phyloP scores from a whole-genome alignment of 2,797 vertebrate species.

The Centropyge bicolor region DNA sequence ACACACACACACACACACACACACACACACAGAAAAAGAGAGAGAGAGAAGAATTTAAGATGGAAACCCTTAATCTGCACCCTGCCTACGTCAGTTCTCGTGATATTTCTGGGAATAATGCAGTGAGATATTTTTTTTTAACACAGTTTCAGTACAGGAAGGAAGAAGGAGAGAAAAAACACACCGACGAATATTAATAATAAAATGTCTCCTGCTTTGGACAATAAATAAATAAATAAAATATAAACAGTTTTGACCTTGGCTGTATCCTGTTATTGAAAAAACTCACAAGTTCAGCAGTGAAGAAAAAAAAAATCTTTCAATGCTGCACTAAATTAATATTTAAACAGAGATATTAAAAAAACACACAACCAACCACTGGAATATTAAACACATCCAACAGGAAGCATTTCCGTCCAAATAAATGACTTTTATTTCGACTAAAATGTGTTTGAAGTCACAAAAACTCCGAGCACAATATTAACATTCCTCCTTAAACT shows the following conservation, averaged over 20 bases:
- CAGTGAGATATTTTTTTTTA: conserved; percentile 42
- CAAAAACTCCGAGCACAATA: conserved; percentile 66
- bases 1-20: conserved; percentile 32
- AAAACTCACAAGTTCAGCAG: conserved; percentile 58
- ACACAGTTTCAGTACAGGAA: conserved; percentile 50
- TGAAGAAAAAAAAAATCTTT: not conserved
- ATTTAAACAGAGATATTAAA: conserved; percentile 37
- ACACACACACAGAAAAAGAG: conserved; percentile 42
- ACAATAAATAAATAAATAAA: conserved; percentile 47
- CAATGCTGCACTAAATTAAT: conserved; percentile 47
- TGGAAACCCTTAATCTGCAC: conserved; percentile 78
- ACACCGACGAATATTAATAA: conserved; percentile 40
- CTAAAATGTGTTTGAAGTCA: conserved; percentile 54
- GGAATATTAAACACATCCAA: conserved; percentile 16
- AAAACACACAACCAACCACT: conserved; percentile 36
- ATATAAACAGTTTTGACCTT: conserved; percentile 73
- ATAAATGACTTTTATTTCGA: conserved; percentile 48
- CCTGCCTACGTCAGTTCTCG: conserved; percentile 73
- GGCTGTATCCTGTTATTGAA: conserved; percentile 75
- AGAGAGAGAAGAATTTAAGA: conserved; percentile 70
- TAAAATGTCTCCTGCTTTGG: conserved; percentile 47
- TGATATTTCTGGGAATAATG: conserved; percentile 73
- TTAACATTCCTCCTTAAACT: conserved; percentile 77
- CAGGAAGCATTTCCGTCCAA: conserved; percentile 27
- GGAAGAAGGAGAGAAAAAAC: conserved; percentile 4